Conservation (phyloP, 2,888 invertebrate genomes). For the Syrphus vitripennis region DNA sequence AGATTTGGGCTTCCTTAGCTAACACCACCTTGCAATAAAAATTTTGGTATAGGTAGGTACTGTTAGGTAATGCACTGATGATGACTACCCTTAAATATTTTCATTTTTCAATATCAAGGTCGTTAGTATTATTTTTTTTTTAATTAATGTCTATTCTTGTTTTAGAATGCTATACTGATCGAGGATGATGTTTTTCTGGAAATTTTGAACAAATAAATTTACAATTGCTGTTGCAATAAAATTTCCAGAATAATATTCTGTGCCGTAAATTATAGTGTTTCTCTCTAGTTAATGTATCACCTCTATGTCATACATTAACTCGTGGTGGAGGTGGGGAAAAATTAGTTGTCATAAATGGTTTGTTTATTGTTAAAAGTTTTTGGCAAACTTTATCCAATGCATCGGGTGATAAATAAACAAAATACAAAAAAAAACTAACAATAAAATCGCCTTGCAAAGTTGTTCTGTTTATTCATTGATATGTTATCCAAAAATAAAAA, state of each 20-base stretch:
- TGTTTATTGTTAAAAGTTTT: background rate
- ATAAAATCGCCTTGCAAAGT: too few relatives aligned
- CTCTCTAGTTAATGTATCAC: too few relatives aligned
- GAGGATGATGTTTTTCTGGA: background rate
- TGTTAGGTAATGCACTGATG: background rate
- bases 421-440: background rate
- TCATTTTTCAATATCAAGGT: background rate
- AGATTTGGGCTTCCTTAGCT: background rate
- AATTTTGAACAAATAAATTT: background rate
- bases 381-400: background rate
- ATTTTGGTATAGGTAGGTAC: background rate
- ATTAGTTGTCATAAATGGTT: background rate
- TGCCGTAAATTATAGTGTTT: background rate
- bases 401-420: background rate
- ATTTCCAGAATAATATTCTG: background rate
- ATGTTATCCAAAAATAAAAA: too few relatives aligned
- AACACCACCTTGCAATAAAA: background rate
- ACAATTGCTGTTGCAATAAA: background rate
- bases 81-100: background rate
- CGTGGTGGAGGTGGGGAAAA: background rate
- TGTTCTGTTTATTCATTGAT: background rate
- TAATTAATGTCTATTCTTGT: background rate
- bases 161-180: background rate
- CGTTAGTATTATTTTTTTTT: too few relatives aligned
- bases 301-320: too few relatives aligned